Percentiles rank a stretch among this genome's conserved stretches.
Conservation (phyloP, 2,888 invertebrate genomes). For the Hypena proboscidalis region DNA sequence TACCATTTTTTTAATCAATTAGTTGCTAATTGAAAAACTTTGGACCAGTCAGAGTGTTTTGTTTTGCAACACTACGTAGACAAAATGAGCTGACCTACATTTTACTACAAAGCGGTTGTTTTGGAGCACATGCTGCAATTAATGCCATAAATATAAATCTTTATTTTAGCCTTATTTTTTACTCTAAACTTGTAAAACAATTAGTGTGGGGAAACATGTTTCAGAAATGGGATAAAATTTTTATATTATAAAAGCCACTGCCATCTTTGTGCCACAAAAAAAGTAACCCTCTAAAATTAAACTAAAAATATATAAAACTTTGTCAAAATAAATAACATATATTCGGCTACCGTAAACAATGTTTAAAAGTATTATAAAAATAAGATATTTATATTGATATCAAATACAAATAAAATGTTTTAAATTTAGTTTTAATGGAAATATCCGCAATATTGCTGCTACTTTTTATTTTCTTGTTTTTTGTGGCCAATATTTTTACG, state of each 20-base stretch:
- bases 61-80: conserved; percentile 52
- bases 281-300: too few relatives aligned
- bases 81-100: conserved; percentile 62
- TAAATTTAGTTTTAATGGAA: too few relatives aligned
- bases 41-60: conserved; percentile 46
- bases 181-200: conserved; percentile 10
- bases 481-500: not conserved
- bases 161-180: conserved; percentile 7
- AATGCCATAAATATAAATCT: conserved; percentile 13
- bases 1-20: conserved; percentile 70
- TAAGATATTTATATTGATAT: too few relatives aligned
- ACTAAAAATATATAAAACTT: too few relatives aligned
- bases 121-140: conserved; percentile 12
- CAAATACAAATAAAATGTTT: too few relatives aligned
- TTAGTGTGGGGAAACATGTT: conserved; percentile 5
- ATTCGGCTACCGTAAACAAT: too few relatives aligned
- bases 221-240: not conserved
- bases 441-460: too few relatives aligned
- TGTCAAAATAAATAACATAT: too few relatives aligned
- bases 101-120: conserved; percentile 56
- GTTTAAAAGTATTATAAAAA: too few relatives aligned
- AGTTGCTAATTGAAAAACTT: conserved; percentile 79
- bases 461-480: not conserved
- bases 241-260: too few relatives aligned
- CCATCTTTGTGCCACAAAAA: too few relatives aligned